These are phyloP conservation scores for Hydractinia symbiolongicarpus DNA, from an alignment of 30 jellyfish, hydroid and myxozoan species.

Conservation along the genomic window DNA sequence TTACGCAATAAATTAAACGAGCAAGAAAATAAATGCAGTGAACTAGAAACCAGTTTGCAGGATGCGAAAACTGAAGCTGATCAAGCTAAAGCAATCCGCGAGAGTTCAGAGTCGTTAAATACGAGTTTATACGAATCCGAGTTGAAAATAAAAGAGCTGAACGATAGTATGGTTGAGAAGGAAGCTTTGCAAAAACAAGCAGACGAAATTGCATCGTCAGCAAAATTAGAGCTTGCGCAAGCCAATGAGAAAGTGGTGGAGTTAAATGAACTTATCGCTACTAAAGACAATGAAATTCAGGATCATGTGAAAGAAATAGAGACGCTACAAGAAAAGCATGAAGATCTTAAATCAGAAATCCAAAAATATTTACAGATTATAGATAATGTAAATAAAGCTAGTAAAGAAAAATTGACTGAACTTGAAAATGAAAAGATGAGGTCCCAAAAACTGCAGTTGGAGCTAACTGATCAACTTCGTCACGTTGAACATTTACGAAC, in stretches of 20 bases:
- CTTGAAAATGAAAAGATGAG: slow-evolving; percentile 12
- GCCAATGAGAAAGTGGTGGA: slow-evolving; percentile 44
- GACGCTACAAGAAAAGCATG: slow-evolving; percentile 42
- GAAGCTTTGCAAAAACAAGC: slow-evolving; percentile 28
- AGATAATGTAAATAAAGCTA: slow-evolving; percentile 32
- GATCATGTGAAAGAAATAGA: slow-evolving; percentile 34
- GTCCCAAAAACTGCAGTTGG: slow-evolving; percentile 17
- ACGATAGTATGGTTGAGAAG: slow-evolving; percentile 10
- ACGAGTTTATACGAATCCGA: slow-evolving; percentile 30
- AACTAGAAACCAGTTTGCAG: slow-evolving; percentile 14
- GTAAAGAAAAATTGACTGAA: slow-evolving; percentile 27
- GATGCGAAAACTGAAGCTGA: slow-evolving; percentile 21
- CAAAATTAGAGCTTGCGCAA: slow-evolving; percentile 21
- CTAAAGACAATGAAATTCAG: slow-evolving; percentile 44
- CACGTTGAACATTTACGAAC: slow-evolving; percentile 15
- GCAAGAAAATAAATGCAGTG: slow-evolving; percentile 46
- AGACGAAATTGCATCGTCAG: slow-evolving; percentile 13
- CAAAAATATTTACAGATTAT: slow-evolving; percentile 34
- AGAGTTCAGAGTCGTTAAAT: slow-evolving; percentile 22
- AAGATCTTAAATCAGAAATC: slow-evolving; percentile 34
- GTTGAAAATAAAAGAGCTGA: slow-evolving; percentile 37
- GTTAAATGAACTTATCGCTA: slow-evolving; percentile 39
- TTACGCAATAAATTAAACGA: slow-evolving; percentile 57
- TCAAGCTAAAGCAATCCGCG: neutral
- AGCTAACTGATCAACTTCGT: slow-evolving; percentile 17